Base-by-base conservation (phyloP, 1,140 invertebrate species). In the Zaprionus africanus region DNA sequence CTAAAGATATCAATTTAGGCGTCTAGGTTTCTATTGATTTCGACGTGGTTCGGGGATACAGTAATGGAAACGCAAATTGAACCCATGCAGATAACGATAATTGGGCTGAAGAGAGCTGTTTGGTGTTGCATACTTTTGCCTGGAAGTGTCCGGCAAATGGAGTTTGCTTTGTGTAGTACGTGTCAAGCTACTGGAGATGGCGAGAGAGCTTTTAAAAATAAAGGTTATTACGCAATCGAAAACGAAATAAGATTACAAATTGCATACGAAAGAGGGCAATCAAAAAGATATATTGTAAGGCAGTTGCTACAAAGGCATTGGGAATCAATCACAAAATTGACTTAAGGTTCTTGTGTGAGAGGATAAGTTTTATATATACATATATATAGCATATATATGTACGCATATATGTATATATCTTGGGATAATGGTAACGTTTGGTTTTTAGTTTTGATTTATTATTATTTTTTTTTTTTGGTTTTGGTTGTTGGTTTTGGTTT, bases 281-380 rank as follows among this genome's bases (percentile, higher is more conserved):
- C 53, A 56, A 73, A 74, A 82, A 28, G 17, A 17, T 22, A 78
- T 34, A 51, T 68, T 56, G 12, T 34, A 73, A 73, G 56, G 63
- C 69, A 67, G 67, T 67, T 57, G 60, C 83, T 86, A 86, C 80
- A 72, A 66, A 84, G 74, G 78, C 80, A 68, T 87, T 77, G 65
- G 43, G 79, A 85, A 78, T 80, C 66, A 83, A 80, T 65, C 15
- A 53, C 46, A 74, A 85, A 81, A 79, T 82, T 79, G 65, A 77
- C 76, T 74, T 69, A 67, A 17, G 53, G 57, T 73, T 62, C 73
- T 57, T 63, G 46, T 67, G 51, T 70, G 49, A 80, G 54, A 78
- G 51, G 36, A 51, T 70, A 68, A 70, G 34, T 64, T 76, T 70
- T 1, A 57, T 51, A 36, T 69, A 54, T 12, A 70, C 24, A 54